These are phyloP conservation scores for Pinctada fucata DNA, from an alignment of 2,888 invertebrate species.

Conservation along the genomic window DNA sequence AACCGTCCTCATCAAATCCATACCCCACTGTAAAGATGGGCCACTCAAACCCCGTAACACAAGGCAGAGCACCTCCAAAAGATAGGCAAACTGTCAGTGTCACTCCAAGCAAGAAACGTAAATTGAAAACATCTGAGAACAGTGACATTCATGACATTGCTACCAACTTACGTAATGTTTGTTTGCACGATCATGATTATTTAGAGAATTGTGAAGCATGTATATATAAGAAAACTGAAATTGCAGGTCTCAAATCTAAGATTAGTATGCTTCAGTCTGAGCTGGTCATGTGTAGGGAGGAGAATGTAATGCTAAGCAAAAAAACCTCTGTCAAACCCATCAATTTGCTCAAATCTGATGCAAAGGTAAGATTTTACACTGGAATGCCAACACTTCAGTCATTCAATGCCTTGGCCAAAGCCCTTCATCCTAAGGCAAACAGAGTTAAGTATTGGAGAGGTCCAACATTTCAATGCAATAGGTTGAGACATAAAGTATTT, in stretches of 20 bases:
- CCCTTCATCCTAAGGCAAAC: conserved; percentile 2
- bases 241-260: too few species aligned
- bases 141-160: not conserved
- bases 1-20: conserved; percentile 1
- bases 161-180: not conserved
- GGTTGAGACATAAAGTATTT: conserved; percentile 6
- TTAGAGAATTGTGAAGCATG: too few species aligned
- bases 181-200: conserved; percentile 17
- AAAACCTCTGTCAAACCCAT: conserved; percentile 14
- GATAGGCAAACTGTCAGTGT: not conserved
- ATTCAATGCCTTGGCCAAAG: conserved; percentile 13
- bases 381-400: conserved; percentile 19
- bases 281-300: conserved; percentile 7
- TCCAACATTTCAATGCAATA: conserved; percentile 5
- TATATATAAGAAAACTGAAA: too few species aligned
- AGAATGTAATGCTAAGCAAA: too few species aligned
- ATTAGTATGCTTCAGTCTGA: too few species aligned
- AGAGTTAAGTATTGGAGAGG: conserved; percentile 27
- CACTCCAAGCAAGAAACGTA: conserved; percentile 3
- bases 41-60: not conserved
- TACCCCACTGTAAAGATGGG: conserved; percentile 23
- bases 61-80: conserved; percentile 19
- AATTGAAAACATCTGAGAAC: not conserved
- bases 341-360: conserved; percentile 11
- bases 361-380: conserved; percentile 23